phyloP scores from a whole-genome alignment of 2,888 invertebrate species.

The Aphrophora alni region DNA sequence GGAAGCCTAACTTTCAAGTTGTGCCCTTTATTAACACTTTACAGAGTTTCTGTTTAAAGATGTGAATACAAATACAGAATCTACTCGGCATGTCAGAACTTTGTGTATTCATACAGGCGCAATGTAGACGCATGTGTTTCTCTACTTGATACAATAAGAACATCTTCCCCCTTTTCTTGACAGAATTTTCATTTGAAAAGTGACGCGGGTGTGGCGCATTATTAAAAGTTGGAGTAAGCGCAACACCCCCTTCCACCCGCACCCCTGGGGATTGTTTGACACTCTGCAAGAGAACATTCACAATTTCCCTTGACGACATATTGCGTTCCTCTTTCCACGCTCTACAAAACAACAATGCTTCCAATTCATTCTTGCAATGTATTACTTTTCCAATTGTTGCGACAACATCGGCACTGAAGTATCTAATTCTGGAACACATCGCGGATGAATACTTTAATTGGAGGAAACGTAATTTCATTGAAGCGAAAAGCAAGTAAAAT shows the following conservation, averaged over 20 bases:
- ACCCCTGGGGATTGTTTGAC: conserved; percentile 35
- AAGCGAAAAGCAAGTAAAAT: too few relatives aligned
- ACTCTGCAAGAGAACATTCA: conserved; percentile 34
- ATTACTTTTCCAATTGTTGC: neutral
- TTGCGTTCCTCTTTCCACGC: conserved; percentile 33
- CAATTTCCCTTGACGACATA: conserved; percentile 39
- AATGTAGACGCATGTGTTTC: conserved; percentile 26
- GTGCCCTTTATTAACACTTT: neutral
- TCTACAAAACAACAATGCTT: conserved; percentile 35
- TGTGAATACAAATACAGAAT: neutral
- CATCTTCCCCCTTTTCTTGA: conserved; percentile 35
- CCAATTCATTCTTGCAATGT: conserved; percentile 25
- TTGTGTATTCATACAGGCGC: conserved; percentile 6
- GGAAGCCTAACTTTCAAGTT: neutral
- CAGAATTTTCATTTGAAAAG: conserved; percentile 40
- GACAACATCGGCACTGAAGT: neutral
- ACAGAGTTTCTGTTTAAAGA: neutral
- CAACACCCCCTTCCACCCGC: conserved; percentile 2
- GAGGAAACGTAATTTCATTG: neutral
- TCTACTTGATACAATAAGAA: conserved; percentile 32
- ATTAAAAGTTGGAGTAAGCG: conserved; percentile 40
- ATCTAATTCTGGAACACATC: neutral
- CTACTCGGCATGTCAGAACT: neutral
- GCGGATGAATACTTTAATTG: neutral
- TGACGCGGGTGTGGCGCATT: conserved; percentile 38